Evolutionary conservation across 2,888 invertebrate species (phyloP), one percentile per base, ranked within the genome.

Genomic region (Molorchus minor): DNA sequence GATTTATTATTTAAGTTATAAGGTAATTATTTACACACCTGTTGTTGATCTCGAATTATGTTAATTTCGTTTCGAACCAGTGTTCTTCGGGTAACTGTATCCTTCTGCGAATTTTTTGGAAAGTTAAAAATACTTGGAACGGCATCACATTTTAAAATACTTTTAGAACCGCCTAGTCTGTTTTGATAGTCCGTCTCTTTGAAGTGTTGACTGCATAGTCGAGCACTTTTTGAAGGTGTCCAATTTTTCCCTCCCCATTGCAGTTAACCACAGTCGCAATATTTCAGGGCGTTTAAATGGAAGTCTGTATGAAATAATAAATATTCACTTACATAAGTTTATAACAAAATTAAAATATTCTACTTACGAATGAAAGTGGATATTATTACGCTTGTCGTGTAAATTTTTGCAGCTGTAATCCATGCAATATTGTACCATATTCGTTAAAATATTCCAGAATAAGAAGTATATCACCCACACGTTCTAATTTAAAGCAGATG

Each of bases 61-160:
- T 25, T 25, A 25, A 25, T 25, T 25, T 4, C 25, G 25, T 8
- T 25, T 25, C 25, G 25, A 25, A 25, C 25, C 25, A 25, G 25
- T 8, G 8, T 25, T 25, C 25, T 25, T 25, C 25, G 25, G 25
- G 4, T 25, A 25, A 25, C 25, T 25, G 25, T 25, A 25, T 25
- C 8, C 8, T 25, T 25, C 25, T 25, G 25, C 25, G 8, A 44
- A 19, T 40, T 7, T n/a, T 40, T 15, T 8, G 40, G 40, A 19
- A 40, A 40, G n/a, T 40, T 40, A 19, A 40, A 40, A 40, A 40
- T 40, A 40, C 19, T 40, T 16, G 40, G 40, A 15, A 40, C 40
- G 17, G 38, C 38, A 16, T 38, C 8, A 38, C 2, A 15, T 16
- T 38, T 38, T 17, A 38, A 38, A 10, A 38, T 15, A 15, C 10